Percentiles rank a stretch among this genome's conserved stretches.
phyloP scores from a whole-genome alignment of 2,113 vertebrate genomes.

The Tauraco erythrolophus region DNA sequence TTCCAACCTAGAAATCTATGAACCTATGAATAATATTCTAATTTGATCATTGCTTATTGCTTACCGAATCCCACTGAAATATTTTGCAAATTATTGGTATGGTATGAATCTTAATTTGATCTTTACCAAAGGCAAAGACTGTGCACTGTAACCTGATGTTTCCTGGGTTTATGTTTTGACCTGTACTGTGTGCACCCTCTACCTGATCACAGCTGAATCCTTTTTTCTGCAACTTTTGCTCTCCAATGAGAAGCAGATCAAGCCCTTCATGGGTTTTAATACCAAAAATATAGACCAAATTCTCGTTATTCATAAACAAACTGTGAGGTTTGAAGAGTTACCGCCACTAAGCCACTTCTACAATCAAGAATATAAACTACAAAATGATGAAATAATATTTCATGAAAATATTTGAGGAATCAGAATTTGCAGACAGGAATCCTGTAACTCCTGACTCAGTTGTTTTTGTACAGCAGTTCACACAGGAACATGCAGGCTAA shows the following conservation, averaged over 20 bases:
- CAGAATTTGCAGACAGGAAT: neutral
- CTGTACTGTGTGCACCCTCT: neutral
- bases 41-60: neutral
- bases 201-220: neutral
- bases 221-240: neutral
- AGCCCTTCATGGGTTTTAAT: neutral
- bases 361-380: neutral
- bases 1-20: too few species aligned
- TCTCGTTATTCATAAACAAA: neutral
- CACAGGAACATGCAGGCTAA: neutral
- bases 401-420: neutral
- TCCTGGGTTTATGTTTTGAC: neutral
- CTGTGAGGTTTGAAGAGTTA: neutral
- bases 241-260: neutral
- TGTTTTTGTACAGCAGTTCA: neutral
- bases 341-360: neutral
- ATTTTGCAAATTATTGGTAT: neutral
- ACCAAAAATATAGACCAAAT: neutral
- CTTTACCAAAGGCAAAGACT: neutral
- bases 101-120: neutral
- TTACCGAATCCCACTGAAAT: neutral
- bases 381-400: neutral
- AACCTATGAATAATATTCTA: too few species aligned
- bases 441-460: neutral
- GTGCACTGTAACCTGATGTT: neutral